Conservation (phyloP, 1,140 invertebrate genomes). For the Bombus confusus region DNA sequence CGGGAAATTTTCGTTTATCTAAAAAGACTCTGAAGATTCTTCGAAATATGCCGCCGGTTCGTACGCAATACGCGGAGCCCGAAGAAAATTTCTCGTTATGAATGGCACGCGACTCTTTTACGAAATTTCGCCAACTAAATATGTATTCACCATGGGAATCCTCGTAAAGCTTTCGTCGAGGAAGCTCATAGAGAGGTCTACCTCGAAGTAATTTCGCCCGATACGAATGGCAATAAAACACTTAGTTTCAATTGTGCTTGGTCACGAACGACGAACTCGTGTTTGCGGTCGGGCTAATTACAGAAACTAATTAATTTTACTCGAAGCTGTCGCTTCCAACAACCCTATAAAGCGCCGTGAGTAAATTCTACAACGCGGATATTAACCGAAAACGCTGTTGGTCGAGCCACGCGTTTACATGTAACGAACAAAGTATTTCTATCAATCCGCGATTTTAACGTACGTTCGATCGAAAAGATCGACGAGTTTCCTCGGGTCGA, state of each 20-base stretch:
- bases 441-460: too few relatives aligned
- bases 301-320: constrained; percentile 47
- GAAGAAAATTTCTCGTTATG: too few relatives aligned
- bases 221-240: constrained; percentile 15
- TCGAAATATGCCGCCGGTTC: too few relatives aligned
- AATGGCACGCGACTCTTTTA: too few relatives aligned
- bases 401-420: not conserved
- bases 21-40: too few relatives aligned
- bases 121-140: not conserved
- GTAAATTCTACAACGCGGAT: too few relatives aligned
- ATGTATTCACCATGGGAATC: too few relatives aligned
- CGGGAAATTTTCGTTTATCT: too few relatives aligned
- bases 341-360: too few relatives aligned
- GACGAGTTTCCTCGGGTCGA: too few relatives aligned
- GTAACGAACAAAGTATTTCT: too few relatives aligned
- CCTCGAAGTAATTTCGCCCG: constrained; percentile 11
- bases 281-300: constrained; percentile 34
- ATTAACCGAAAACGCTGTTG: not conserved
- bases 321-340: constrained; percentile 1
- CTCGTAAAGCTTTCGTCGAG: not conserved
- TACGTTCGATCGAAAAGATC: not conserved
- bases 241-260: constrained; percentile 33
- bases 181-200: not conserved
- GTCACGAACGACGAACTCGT: not conserved
- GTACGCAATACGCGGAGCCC: too few relatives aligned